phyloP scores from a whole-genome alignment of 2,797 vertebrate species.

The Spea hammondii region DNA sequence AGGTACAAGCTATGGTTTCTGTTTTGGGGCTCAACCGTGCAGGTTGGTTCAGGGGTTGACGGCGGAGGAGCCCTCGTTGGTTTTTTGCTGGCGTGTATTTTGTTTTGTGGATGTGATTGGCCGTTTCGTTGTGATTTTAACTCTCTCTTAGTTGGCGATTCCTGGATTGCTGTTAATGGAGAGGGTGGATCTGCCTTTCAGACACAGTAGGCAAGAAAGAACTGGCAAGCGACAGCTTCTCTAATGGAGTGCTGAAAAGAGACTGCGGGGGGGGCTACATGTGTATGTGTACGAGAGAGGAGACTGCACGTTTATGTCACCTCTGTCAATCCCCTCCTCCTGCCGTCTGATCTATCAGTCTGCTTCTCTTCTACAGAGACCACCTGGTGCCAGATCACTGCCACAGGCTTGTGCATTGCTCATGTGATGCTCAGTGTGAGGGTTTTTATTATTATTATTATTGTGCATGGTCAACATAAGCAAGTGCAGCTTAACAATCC shows the following conservation, averaged over 20 bases:
- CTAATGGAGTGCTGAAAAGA: conserved; percentile 43
- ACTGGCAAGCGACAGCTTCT: conserved; percentile 19
- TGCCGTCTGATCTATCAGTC: conserved; percentile 50
- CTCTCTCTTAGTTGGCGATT: conserved; percentile 6
- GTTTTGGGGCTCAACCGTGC: not conserved
- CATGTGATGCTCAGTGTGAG: not conserved
- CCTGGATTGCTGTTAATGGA: conserved; percentile 3
- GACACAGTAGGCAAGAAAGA: conserved; percentile 14
- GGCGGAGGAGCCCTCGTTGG: not conserved
- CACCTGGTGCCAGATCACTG: conserved; percentile 37
- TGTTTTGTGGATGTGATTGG: conserved; percentile 27
- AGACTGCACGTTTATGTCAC: conserved; percentile 52
- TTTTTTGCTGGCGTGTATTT: conserved; percentile 28
- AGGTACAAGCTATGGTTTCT: conserved; percentile 26
- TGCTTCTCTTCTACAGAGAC: conserved; percentile 40
- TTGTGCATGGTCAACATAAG: not conserved
- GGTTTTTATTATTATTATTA: not conserved
- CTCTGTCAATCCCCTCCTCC: conserved; percentile 51
- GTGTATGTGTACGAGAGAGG: conserved; percentile 48
- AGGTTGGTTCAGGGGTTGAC: conserved; percentile 11
- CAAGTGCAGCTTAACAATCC: no score
- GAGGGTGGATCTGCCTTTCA: conserved; percentile 12
- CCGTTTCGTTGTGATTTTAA: conserved; percentile 29
- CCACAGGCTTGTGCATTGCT: not conserved
- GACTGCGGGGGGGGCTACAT: conserved; percentile 34